phyloP scores from a whole-genome alignment of 2,797 vertebrate species.

The Octomys mimax region DNA sequence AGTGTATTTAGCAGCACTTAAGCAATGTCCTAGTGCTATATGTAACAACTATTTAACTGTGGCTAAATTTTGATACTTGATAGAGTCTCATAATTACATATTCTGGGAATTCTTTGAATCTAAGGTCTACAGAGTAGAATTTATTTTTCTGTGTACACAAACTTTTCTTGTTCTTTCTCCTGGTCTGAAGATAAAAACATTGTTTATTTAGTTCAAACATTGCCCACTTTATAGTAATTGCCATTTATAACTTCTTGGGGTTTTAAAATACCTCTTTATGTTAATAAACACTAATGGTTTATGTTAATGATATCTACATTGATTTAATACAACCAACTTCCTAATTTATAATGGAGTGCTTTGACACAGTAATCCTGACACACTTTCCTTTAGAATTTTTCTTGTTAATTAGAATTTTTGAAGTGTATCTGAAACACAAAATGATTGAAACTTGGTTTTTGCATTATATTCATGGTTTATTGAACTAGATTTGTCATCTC shows the following conservation, averaged over 20 bases:
- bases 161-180: background rate
- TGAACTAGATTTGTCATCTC: background rate
- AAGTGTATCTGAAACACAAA: background rate
- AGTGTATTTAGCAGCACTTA: background rate
- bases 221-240: background rate
- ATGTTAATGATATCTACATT: background rate
- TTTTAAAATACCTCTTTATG: background rate
- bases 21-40: background rate
- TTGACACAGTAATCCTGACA: background rate
- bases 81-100: background rate
- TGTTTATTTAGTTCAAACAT: background rate
- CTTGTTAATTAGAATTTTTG: background rate
- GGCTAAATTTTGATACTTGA: background rate
- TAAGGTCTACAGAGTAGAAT: background rate
- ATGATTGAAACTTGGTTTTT: background rate
- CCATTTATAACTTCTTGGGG: background rate
- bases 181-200: background rate
- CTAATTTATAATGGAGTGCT: background rate
- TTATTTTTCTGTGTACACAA: background rate
- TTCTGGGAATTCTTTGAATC: background rate
- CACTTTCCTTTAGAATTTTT: background rate
- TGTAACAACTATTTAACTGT: background rate
- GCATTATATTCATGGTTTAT: background rate
- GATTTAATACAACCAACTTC: background rate
- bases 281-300: background rate